Evolutionary conservation across 2,113 vertebrate species (phyloP).

Genomic region (Oryzias woworae): DNA sequence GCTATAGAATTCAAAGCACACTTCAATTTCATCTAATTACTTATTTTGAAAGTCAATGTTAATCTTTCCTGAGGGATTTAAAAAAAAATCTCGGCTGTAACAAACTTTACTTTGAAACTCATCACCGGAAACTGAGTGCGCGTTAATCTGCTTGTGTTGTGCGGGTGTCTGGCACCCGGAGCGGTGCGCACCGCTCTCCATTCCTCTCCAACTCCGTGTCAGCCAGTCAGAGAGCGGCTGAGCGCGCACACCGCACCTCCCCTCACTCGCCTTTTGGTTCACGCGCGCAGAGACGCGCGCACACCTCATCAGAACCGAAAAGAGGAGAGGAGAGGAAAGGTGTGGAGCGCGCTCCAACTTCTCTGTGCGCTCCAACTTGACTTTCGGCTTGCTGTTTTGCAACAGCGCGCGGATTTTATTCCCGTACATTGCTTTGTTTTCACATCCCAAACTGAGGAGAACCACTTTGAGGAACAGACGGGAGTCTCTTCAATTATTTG

Average conservation of each 20-base stretch:
- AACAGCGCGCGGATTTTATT: conserved; percentile 57
- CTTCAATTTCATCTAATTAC: no score
- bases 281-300: conserved; percentile 11
- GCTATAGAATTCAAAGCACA: no score
- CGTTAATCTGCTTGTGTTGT: neutral
- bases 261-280: neutral
- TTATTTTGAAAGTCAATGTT: no score
- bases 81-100: no score
- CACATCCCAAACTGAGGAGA: conserved; percentile 26
- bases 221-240: conserved; percentile 52
- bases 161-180: conserved; percentile 32
- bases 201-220: conserved; percentile 51
- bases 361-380: conserved; percentile 9
- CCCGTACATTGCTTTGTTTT: neutral
- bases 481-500: conserved; percentile 55
- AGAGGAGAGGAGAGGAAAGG: neutral
- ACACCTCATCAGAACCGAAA: conserved; percentile 21
- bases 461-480: conserved; percentile 30
- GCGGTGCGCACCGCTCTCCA: conserved; percentile 45
- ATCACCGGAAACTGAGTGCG: neutral
- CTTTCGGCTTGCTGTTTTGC: conserved; percentile 16
- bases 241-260: conserved; percentile 26
- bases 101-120: conserved; percentile 49
- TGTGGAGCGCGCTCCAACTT: conserved; percentile 31
- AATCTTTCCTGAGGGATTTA: no score